These are phyloP conservation scores for Platyscapa corneri DNA, from an alignment of 1,140 invertebrate species.

Conservation along the genomic window DNA sequence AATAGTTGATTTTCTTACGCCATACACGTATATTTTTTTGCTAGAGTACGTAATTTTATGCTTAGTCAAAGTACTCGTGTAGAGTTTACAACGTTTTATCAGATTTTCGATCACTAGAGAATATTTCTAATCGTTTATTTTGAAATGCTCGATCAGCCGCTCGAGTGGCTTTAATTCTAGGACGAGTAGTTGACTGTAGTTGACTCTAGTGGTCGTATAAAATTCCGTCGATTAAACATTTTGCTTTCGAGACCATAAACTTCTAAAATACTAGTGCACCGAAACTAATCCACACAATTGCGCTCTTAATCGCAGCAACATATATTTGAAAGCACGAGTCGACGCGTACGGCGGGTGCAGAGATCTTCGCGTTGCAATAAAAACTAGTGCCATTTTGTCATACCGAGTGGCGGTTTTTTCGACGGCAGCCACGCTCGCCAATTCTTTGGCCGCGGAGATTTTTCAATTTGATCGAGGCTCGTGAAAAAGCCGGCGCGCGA, in stretches of 20 bases:
- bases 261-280: neutral
- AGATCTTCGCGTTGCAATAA: neutral
- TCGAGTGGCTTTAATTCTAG: neutral
- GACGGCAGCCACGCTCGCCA: neutral
- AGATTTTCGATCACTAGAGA: too few relatives aligned
- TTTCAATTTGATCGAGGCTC: constrained; percentile 26
- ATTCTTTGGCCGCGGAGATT: neutral
- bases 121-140: neutral
- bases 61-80: too few relatives aligned
- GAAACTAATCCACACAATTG: neutral
- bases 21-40: too few relatives aligned
- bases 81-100: too few relatives aligned
- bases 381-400: constrained; percentile 1
- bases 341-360: neutral
- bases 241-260: neutral
- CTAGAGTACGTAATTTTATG: too few relatives aligned
- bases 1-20: too few relatives aligned
- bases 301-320: neutral
- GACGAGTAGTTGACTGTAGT: neutral
- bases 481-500: constrained; percentile 15
- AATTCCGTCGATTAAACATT: neutral
- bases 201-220: neutral
- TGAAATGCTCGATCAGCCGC: neutral
- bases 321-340: neutral
- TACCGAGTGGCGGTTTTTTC: neutral